These are phyloP conservation scores for Gila orcuttii DNA, from an alignment of 2,113 vertebrate genomes.

Conservation along the genomic window DNA sequence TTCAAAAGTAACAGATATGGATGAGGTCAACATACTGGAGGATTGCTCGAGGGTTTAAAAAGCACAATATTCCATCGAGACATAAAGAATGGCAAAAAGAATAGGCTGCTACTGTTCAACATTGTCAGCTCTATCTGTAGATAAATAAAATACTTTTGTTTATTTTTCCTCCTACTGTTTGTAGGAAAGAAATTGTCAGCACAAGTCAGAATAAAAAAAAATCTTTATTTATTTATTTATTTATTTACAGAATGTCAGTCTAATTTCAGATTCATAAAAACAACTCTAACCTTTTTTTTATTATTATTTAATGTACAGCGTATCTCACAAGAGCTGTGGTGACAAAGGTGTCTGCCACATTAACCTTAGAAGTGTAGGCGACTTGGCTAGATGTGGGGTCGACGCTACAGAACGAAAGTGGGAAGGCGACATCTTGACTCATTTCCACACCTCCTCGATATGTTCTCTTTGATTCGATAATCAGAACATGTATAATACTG, in stretches of 20 bases:
- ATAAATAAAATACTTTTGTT: background rate
- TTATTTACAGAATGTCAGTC: background rate
- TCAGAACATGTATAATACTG: background rate
- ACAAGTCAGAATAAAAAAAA: background rate
- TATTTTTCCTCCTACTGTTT: slow-evolving; percentile 4
- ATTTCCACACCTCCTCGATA: background rate
- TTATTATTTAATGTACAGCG: too few relatives aligned
- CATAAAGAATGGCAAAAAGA: slow-evolving; percentile 37
- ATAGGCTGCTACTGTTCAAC: slow-evolving; percentile 46
- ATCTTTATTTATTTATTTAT: background rate
- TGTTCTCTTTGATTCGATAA: slow-evolving; percentile 7
- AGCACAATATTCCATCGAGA: slow-evolving; percentile 49
- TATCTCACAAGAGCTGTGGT: slow-evolving; percentile 7
- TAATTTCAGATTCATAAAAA: background rate
- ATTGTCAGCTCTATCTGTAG: slow-evolving; percentile 46
- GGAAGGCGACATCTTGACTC: slow-evolving; percentile 35
- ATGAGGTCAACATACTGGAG: slow-evolving; percentile 58
- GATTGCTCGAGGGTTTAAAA: slow-evolving; percentile 62
- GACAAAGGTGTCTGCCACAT: background rate
- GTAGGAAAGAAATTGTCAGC: background rate
- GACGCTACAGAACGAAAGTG: background rate
- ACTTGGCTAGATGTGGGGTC: background rate
- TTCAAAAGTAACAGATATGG: slow-evolving; percentile 50
- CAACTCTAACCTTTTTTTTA: background rate
- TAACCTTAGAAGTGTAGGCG: slow-evolving; percentile 25